Base-by-base conservation (phyloP, 2,888 invertebrate genomes). In the Bombyx huttoni region DNA sequence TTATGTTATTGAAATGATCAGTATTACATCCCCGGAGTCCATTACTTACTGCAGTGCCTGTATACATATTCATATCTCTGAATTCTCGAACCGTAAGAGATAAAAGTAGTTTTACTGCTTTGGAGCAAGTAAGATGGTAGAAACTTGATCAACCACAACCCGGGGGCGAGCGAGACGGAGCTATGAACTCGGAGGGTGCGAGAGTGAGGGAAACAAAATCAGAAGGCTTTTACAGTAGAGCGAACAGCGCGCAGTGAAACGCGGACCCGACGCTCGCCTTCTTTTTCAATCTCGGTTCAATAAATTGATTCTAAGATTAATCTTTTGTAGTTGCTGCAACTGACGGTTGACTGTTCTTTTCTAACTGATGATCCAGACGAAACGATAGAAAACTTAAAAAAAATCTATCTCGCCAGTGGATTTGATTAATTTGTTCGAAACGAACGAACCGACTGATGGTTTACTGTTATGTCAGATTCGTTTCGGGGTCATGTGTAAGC, bases 161-260 rank as follows among this genome's bases (percentile, higher is more conserved):
- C 67, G 59, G 63, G 80, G 63, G 70, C 55, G 70, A 85, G 67
- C 58, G 75, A 70, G 78, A 81, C 45, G 54, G 60, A 48, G 57
- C 40, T 67, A 55, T 57, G 51, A 59, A 55, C 57, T 54, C 53
- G 54, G 45, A 47, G 61, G 48, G 70, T 66, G 67, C 50, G 75
- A 75, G 66, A 57, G 75, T 80, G 75, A 77, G 65, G 64, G 76
- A 73, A 56, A 68, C 64, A 64, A 68, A 78, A 81, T 80, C 83
- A 78, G 86, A 84, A 84, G 87, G 88, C 86, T 88, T 85, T 88
- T 87, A 87, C 86, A 86, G 88, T 87, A 84, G 88, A 88, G 72
- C 76, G 79, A 82, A 77, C 84, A 82, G 75, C 83, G 73, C 71
- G 74, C 78, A 84, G 85, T 78, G 83, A 87, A 86, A 88, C 86